phyloP scores from a whole-genome alignment of 2,113 vertebrate species.

The Pandion haliaetus region DNA sequence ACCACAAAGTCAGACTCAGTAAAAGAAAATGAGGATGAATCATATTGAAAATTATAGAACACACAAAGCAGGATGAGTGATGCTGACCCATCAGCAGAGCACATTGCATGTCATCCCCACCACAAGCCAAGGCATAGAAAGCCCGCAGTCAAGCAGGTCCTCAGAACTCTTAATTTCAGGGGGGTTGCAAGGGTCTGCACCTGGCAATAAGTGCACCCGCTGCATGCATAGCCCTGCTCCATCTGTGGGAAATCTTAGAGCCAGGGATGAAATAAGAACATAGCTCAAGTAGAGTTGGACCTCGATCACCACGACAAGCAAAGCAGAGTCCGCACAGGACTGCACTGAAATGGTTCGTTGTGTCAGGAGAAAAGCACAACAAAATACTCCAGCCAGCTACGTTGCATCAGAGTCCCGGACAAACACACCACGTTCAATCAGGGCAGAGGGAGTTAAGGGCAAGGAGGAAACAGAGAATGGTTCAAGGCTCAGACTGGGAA shows the following conservation, averaged over 20 bases:
- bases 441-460: not conserved
- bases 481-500: not conserved
- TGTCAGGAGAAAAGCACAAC: not conserved
- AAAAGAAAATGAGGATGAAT: not conserved
- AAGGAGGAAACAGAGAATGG: not conserved
- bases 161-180: not conserved
- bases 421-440: not conserved
- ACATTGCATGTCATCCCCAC: not conserved
- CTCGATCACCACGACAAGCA: not conserved
- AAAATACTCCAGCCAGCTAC: not conserved
- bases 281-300: not conserved
- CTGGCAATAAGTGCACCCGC: not conserved
- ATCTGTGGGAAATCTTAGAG: not conserved
- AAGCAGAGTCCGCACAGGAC: not conserved
- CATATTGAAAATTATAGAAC: not conserved
- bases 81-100: not conserved
- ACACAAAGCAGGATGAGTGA: not conserved
- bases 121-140: not conserved
- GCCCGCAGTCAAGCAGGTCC: not conserved
- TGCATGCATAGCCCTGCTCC: not conserved
- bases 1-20: not conserved
- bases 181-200: not conserved
- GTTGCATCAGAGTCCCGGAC: not conserved
- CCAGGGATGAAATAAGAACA: not conserved
- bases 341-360: fast-evolving